Conservation (phyloP, 2,797 vertebrate genomes). For the Thripadectes ignobilis region DNA sequence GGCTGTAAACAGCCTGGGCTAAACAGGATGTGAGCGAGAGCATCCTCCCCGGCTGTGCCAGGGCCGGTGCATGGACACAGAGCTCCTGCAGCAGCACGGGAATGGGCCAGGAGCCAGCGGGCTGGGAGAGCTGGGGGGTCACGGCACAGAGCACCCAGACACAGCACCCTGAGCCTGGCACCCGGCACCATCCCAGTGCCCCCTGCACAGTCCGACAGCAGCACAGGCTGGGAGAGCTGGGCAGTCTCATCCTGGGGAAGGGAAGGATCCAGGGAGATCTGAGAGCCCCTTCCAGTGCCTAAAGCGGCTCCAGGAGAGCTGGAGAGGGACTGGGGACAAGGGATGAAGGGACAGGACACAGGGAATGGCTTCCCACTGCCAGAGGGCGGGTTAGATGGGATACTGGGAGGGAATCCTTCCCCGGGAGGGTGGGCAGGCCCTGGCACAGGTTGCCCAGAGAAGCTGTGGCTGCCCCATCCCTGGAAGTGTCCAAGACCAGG, state of each 20-base stretch:
- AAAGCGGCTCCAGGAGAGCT: not conserved
- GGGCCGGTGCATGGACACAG: accelerated
- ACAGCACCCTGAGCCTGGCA: not conserved
- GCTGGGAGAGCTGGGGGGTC: not conserved
- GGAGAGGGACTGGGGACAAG: not conserved
- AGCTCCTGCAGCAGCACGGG: accelerated
- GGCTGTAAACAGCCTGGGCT: not conserved
- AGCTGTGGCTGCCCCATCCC: not conserved
- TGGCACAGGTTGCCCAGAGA: accelerated
- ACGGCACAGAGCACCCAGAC: not conserved
- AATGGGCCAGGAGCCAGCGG: accelerated
- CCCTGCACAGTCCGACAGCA: not conserved
- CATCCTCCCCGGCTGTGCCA: not conserved
- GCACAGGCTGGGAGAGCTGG: not conserved
- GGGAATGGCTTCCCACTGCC: not conserved
- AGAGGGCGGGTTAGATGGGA: accelerated
- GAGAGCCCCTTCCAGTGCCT: not conserved
- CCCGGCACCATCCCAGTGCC: accelerated
- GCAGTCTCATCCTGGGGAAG: accelerated
- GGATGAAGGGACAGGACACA: accelerated
- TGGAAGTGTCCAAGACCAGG: not conserved
- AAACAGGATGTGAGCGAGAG: not conserved
- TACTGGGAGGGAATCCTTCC: accelerated
- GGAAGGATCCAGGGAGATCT: accelerated
- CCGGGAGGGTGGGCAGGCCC: accelerated